Evolutionary conservation across 2,888 invertebrate genomes (phyloP).

Genomic region (Drosophila birchii): DNA sequence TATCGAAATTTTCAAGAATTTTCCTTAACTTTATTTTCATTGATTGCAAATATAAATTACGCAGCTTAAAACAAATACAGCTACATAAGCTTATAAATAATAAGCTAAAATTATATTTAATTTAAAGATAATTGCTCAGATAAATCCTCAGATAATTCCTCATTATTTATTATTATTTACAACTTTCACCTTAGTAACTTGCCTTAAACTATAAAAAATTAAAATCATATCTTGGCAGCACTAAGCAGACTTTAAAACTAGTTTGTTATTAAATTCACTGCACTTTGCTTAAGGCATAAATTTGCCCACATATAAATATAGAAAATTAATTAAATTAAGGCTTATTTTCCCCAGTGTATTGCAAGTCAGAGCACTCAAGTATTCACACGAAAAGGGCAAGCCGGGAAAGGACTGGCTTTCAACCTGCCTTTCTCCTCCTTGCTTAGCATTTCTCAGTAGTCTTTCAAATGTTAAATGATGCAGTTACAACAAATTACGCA

Average conservation of each 20-base stretch:
- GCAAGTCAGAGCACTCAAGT: slow-evolving; percentile 37
- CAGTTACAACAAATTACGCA: slow-evolving; percentile 74
- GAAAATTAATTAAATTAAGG: background rate
- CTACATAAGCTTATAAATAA: background rate
- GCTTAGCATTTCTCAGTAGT: slow-evolving; percentile 53
- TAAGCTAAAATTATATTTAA: background rate
- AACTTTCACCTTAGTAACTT: background rate
- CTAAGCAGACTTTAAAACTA: background rate
- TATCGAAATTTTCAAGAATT: too few relatives aligned
- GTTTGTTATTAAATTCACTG: rapidly evolving
- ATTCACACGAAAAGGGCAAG: slow-evolving; percentile 39
- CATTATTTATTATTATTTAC: background rate
- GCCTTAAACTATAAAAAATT: background rate
- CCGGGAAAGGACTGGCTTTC: slow-evolving; percentile 23
- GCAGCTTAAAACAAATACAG: background rate
- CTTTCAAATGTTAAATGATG: slow-evolving; percentile 75
- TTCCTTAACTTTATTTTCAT: too few relatives aligned
- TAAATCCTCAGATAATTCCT: too few relatives aligned
- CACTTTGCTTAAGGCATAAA: background rate
- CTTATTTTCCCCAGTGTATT: background rate
- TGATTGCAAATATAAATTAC: too few relatives aligned
- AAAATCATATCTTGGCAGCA: background rate
- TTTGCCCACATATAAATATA: background rate
- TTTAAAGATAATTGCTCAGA: background rate
- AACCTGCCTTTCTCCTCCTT: background rate